A percentile compares a stretch with the other conserved stretches of the same genome.
These are phyloP conservation scores for Poicephalus meyeri DNA, from an alignment of 2,113 vertebrate species.

Conservation along the genomic window DNA sequence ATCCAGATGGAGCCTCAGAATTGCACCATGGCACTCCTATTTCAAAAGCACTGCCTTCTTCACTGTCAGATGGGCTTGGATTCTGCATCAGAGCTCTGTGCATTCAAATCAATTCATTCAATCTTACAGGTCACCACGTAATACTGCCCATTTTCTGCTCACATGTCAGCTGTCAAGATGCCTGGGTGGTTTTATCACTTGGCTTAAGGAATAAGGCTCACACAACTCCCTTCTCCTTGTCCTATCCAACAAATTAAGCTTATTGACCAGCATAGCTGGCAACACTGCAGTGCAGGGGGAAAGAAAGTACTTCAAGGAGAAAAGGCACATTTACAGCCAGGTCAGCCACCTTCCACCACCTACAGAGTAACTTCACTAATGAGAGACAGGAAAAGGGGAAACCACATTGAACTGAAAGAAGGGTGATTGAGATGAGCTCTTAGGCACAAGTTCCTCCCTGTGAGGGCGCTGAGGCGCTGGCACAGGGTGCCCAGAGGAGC, in stretches of 20 bases:
- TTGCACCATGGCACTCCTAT: neutral
- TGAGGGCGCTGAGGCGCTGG: no score
- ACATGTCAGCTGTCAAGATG: neutral
- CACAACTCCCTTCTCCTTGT: accelerated
- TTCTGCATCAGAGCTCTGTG: neutral
- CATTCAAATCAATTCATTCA: neutral
- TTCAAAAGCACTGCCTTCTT: neutral
- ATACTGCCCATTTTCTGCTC: neutral
- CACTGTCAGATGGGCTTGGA: neutral
- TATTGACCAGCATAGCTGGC: neutral
- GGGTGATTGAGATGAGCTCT: neutral
- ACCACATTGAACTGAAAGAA: neutral
- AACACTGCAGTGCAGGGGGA: neutral
- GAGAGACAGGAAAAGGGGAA: neutral
- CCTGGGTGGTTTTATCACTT: neutral
- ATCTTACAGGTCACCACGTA: neutral
- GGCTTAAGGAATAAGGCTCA: neutral
- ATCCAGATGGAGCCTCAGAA: neutral
- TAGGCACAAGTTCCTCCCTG: neutral
- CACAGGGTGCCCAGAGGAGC: neutral
- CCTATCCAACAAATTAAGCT: neutral
- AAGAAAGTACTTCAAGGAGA: neutral
- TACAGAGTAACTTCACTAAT: neutral
- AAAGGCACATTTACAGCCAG: neutral
- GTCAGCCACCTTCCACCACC: neutral